Base-by-base conservation (phyloP, 2,888 invertebrate species). In the Drosophila putrida region DNA sequence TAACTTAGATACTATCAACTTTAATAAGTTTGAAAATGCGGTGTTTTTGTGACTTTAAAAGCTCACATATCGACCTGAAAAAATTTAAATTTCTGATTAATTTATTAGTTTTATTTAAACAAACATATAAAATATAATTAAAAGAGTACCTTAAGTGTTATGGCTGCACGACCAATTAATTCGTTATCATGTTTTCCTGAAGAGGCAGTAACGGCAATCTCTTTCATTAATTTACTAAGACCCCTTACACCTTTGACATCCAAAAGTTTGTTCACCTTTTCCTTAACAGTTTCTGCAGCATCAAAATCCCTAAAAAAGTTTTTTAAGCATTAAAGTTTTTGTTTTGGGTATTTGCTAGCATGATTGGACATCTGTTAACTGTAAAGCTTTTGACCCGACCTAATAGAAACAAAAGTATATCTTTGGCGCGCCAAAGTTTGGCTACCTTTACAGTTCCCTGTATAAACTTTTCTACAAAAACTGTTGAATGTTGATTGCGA, bases 131-230 rank as follows among this genome's bases (percentile, higher is more conserved):
- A 3, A 4, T 13, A 39, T 39, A 27, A n/a, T 15, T 28, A 39
- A 11, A 13, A 25, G 20, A 11, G 20, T 38, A 79, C 90, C 77
- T 96, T 97, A 4, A 99, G 93, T 11, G 96, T 95, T 88, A 99
- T 95, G 90, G 95, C 95, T 44, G 97, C 95, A 67, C 95, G 96
- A 1, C 99, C 99, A 67, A 99, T 96, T 63, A 99, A 95, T 93
- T 99, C 99, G 91, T 99, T 99, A 80, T 98, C 96, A 92, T 96
- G 97, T 93, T 96, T 98, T 75, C 99, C 96, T 0, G 98, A 98
- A 0, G 98, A 97, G 4, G 98, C 99, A 0, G 99, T 98, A 13
- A 98, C 95, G 0, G 97, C 97, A 64, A 97, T 96, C 93, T 97
- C 97, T 90, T 97, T 97, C 93, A 97, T 95, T 36, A 97, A 92